Base-by-base conservation (phyloP, 1,140 invertebrate genomes). In the Galendromus occidentalis region DNA sequence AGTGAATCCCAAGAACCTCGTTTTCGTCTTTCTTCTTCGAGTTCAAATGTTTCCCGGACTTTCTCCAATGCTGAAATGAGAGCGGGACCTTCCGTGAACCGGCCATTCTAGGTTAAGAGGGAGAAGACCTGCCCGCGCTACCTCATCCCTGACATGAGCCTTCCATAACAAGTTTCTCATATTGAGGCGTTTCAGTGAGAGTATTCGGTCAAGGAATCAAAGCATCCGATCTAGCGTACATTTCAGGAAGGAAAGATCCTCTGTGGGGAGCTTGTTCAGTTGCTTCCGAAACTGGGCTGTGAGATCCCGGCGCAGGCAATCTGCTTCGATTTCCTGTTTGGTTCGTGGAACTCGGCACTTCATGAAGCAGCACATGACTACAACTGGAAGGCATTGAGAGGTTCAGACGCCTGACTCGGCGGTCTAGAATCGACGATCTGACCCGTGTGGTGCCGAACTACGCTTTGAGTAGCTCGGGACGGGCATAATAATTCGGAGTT, bases 301-400 rank as follows among this genome's bases (percentile, higher is more conserved):
- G 29, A 93, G 82, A 73, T 85, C 85, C 70, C 86, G 84, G 4
- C 89, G 78, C 68, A 87, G 82, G 74, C 86, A 89, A 76, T 93
- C 87, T 0, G 86, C 88, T 74, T 92, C 88, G 63, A 93, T 92
- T 75, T 92, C 87, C 75, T 92, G 88, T 73, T 91, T 92, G 0
- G 88, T 92, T 28, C 88, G 79, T 1, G 89, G 89, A 69, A 93
- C 85, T 30, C 89, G 81, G 72, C 90, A 88, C 65, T 85, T 83
- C 59, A 88, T 80, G 70, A 88, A 89, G 71, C 88, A 91, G 71
- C 88, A 91, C 55, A 91, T 73, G 68, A 87, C 81, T 65, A 91
- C 83, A 55, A 85, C 75, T 70, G 74, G n/a, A 74, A 51, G n/a
- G n/a, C n/a, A n/a, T n/a, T n/a, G 33, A 39, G 33, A 9, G 4